Base-by-base conservation (phyloP, 2,113 vertebrate genomes). In the Siniperca chuatsi region DNA sequence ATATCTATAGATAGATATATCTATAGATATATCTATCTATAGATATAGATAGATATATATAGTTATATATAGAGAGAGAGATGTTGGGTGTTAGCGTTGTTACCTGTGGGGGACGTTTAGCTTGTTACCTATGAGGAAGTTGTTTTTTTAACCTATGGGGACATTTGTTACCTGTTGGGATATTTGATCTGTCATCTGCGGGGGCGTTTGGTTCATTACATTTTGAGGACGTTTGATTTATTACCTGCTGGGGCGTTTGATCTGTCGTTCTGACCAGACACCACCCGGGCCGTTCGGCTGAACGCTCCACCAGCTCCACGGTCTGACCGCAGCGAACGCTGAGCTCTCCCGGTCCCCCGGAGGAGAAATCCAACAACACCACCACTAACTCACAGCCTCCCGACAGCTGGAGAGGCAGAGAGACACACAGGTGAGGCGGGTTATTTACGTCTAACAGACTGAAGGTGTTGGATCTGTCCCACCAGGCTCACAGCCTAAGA, bases 331-430 rank as follows among this genome's bases (percentile, higher is more conserved):
- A 97, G 94, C 98, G 98, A 60, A 99, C 92, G 72, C 96, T 97
- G 89, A 99, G 95, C 94, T 99, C 98, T 0, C 97, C 97, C 33
- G 96, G 91, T 21, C 96, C 96, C 13, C 95, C 90, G 0, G 97
- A 95, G 12, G 92, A 95, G 94, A 98, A 98, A 87, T 99, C 98
- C 94, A 99, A 94, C 81, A 99, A 93, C 76, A 99, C 98, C 92
- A 98, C 97, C 0, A 98, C 99, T 92, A 98, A 87, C 95, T 99
- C 98, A 64, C 97, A 99, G 78, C 98, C 98, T 3, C 98, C 98
- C 1, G 98, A 99, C 85, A 99, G 94, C 98, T 99, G 42, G 5
- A 33, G 23, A 89, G 33, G 77, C 74, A 73, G 5, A 33, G 23
- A 89, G 33, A 79, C 74, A 73, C 50, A 29, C 66, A 48, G 11